A percentile compares a stretch with the other conserved stretches of the same genome.
Evolutionary conservation across 2,113 vertebrate species (phyloP).

Genomic region (Oreochromis aureus): DNA sequence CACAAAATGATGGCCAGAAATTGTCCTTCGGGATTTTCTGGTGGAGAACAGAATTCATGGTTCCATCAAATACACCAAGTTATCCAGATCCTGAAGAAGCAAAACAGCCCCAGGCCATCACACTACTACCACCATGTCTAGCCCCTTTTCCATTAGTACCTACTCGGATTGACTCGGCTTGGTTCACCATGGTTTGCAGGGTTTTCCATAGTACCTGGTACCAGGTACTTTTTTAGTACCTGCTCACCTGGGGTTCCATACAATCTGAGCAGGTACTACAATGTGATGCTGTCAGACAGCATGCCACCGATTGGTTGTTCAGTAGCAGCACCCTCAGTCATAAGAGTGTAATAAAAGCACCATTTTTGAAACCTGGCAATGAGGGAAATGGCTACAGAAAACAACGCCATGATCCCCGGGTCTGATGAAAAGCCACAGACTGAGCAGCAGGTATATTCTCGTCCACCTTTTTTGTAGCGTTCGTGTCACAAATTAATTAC

Average conservation of each 20-base stretch:
- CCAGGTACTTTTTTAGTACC: background rate
- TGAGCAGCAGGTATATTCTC: background rate
- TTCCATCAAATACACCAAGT: background rate
- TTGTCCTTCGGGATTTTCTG: fast-evolving
- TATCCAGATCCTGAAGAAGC: background rate
- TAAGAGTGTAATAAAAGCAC: fast-evolving
- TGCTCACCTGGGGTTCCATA: background rate
- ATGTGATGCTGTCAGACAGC: background rate
- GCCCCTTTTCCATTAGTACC: background rate
- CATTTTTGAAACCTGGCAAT: background rate
- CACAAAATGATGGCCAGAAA: background rate
- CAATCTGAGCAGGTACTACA: background rate
- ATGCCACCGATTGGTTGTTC: background rate
- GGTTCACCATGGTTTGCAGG: background rate
- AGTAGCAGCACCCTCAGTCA: background rate
- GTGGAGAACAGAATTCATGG: background rate
- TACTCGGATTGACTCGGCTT: fast-evolving
- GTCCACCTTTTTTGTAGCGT: background rate
- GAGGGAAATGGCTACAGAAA: background rate
- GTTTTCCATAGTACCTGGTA: background rate
- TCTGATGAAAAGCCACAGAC: fast-evolving
- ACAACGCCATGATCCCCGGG: fast-evolving
- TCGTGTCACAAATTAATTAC: background rate
- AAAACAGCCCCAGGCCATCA: background rate
- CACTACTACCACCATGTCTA: background rate